A percentile compares a stretch with the other conserved stretches of the same genome.
These are phyloP conservation scores for Procambarus virginalis DNA, from an alignment of 1,140 invertebrate genomes.

Conservation along the genomic window DNA sequence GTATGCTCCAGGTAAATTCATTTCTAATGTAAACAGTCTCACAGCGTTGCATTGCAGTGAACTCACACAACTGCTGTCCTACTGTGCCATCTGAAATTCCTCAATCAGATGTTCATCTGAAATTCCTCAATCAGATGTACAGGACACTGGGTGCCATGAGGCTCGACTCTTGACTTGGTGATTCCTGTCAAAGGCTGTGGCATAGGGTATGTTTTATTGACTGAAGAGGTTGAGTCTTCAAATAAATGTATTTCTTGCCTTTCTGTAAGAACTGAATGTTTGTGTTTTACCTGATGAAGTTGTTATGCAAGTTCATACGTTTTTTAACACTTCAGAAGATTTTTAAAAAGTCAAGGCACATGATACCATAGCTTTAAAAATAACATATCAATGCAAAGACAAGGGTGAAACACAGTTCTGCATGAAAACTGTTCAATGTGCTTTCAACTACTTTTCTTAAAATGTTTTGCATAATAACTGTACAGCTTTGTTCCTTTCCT, in stretches of 20 bases:
- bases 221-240: constrained; percentile 39
- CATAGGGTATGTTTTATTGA: constrained; percentile 32
- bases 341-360: constrained; percentile 34
- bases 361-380: constrained; percentile 51
- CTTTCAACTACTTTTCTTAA: constrained; percentile 40
- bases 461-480: constrained; percentile 53
- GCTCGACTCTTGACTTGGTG: constrained; percentile 37
- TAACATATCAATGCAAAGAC: constrained; percentile 58
- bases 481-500: constrained; percentile 44
- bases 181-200: constrained; percentile 52
- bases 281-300: constrained; percentile 25
- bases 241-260: constrained; percentile 39
- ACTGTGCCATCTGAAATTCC: constrained; percentile 16
- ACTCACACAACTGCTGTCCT: neutral
- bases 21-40: constrained; percentile 35
- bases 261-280: constrained; percentile 42
- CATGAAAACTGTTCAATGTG: constrained; percentile 41
- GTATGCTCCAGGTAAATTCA: too few relatives aligned
- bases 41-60: constrained; percentile 36
- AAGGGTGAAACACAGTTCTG: constrained; percentile 48
- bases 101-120: too few relatives aligned
- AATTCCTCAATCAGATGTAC: constrained; percentile 3
- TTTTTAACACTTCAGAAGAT: constrained; percentile 28
- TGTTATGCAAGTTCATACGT: constrained; percentile 44
- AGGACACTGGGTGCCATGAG: constrained; percentile 22